phyloP scores from a whole-genome alignment of 2,888 invertebrate genomes.

The Platycheirus albimanus region DNA sequence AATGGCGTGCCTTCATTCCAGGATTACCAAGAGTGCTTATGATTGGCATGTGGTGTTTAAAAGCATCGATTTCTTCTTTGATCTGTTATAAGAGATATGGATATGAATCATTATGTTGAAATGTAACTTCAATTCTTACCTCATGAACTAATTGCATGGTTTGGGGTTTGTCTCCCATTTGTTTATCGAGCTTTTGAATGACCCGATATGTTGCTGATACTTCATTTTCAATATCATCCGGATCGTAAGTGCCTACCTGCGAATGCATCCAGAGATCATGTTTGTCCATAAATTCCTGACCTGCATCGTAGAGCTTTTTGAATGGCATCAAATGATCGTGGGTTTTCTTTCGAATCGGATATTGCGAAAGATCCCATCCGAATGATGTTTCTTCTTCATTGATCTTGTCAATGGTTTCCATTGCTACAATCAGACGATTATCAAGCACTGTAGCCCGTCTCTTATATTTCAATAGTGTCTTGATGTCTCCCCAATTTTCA shows the following conservation, averaged over 20 bases:
- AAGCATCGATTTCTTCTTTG: conserved; percentile 89
- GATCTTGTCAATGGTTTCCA: conserved; percentile 92
- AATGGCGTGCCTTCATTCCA: conserved; percentile 94
- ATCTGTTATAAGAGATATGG: conserved; percentile 70
- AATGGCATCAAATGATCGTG: conserved; percentile 93
- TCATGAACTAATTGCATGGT: conserved; percentile 88
- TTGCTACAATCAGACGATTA: conserved; percentile 86
- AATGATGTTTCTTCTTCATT: conserved; percentile 96
- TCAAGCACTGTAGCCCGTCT: conserved; percentile 89
- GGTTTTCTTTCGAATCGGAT: conserved; percentile 91
- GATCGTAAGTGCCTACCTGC: conserved; percentile 92
- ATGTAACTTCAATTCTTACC: too few relatives aligned
- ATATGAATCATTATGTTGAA: too few relatives aligned
- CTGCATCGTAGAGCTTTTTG: conserved; percentile 94
- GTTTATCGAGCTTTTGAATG: conserved; percentile 94
- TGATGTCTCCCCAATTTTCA: conserved; percentile 93
- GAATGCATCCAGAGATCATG: conserved; percentile 93
- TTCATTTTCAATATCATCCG: conserved; percentile 91
- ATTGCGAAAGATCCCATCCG: conserved; percentile 93
- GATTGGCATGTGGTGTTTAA: conserved; percentile 94
- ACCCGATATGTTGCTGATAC: conserved; percentile 84
- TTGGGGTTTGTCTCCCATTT: conserved; percentile 89
- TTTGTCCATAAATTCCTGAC: conserved; percentile 92
- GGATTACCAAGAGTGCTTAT: conserved; percentile 97
- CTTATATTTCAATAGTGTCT: conserved; percentile 91